These are phyloP conservation scores for Tetraodon nigroviridis DNA, from an alignment of 2,113 vertebrate genomes.

Conservation along the genomic window DNA sequence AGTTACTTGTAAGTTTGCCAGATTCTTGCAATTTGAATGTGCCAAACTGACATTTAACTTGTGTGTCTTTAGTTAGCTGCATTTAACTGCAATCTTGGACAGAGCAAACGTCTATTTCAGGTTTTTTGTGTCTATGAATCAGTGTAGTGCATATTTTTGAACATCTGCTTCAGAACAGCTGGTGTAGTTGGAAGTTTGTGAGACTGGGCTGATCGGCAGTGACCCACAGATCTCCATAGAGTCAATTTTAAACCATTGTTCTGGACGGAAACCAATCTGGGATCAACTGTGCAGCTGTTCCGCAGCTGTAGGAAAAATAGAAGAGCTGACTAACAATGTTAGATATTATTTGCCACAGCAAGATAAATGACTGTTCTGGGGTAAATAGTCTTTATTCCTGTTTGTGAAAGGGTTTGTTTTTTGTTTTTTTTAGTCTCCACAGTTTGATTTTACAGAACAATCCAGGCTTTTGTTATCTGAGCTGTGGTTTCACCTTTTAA, in stretches of 20 bases:
- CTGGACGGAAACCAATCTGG: too few relatives aligned
- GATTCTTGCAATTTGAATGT: slow-evolving; percentile 1
- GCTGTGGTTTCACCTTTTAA: slow-evolving; percentile 32
- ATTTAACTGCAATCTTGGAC: neutral
- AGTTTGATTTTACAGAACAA: slow-evolving; percentile 18
- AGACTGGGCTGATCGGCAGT: slow-evolving; percentile 2
- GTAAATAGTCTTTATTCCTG: slow-evolving; percentile 43
- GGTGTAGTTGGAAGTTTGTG: neutral
- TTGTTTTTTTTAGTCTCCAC: too few relatives aligned
- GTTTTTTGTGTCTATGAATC: too few relatives aligned
- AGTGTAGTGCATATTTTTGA: slow-evolving; percentile 29
- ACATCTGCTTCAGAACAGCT: slow-evolving; percentile 12
- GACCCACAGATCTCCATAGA: neutral
- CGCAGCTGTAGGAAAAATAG: too few relatives aligned
- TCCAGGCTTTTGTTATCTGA: slow-evolving; percentile 41
- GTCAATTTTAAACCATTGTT: too few relatives aligned
- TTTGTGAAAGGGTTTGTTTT: too few relatives aligned
- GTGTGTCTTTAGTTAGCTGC: slow-evolving; percentile 30
- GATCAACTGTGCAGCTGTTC: too few relatives aligned
- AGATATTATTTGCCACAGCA: neutral
- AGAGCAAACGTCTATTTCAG: too few relatives aligned
- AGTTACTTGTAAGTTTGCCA: slow-evolving; percentile 14
- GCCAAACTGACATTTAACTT: slow-evolving; percentile 25
- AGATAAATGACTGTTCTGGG: neutral
- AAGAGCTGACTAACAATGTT: too few relatives aligned